Evolutionary conservation across 2,888 invertebrate genomes (phyloP).

Genomic region (Tipula confusa): DNA sequence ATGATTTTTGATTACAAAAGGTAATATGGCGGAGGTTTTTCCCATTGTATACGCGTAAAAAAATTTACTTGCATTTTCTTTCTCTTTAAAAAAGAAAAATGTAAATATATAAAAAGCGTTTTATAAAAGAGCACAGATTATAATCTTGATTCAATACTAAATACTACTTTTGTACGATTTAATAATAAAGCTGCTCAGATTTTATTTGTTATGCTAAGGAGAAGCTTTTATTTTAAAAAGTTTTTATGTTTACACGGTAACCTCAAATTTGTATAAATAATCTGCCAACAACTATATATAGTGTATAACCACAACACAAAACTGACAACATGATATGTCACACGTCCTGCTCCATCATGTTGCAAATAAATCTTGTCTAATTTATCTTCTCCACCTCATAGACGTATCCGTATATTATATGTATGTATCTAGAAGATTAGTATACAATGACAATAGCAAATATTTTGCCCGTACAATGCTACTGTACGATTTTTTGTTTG

Average conservation of each 20-base stretch:
- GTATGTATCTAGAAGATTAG: not conserved
- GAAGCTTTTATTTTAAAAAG: too few relatives aligned
- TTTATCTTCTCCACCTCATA: not conserved
- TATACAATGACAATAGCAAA: not conserved
- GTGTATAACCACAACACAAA: too few relatives aligned
- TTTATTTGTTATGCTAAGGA: not conserved
- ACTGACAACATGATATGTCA: not conserved
- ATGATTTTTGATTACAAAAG: constrained; percentile 12
- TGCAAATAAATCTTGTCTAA: not conserved
- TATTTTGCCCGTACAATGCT: not conserved
- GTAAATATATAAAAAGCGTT: not conserved
- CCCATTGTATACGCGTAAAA: not conserved
- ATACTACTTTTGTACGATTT: constrained; percentile 1
- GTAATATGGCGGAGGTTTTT: not conserved
- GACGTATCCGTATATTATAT: not conserved
- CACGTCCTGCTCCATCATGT: not conserved
- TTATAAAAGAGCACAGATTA: not conserved
- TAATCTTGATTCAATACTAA: not conserved
- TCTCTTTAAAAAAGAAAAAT: not conserved
- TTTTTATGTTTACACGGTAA: too few relatives aligned
- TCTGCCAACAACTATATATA: too few relatives aligned
- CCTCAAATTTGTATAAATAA: too few relatives aligned
- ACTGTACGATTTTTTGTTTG: not conserved
- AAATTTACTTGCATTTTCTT: not conserved
- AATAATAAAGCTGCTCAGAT: not conserved